Evolutionary conservation across 1,140 invertebrate genomes (phyloP).

Genomic region (Nasonia vitripennis): DNA sequence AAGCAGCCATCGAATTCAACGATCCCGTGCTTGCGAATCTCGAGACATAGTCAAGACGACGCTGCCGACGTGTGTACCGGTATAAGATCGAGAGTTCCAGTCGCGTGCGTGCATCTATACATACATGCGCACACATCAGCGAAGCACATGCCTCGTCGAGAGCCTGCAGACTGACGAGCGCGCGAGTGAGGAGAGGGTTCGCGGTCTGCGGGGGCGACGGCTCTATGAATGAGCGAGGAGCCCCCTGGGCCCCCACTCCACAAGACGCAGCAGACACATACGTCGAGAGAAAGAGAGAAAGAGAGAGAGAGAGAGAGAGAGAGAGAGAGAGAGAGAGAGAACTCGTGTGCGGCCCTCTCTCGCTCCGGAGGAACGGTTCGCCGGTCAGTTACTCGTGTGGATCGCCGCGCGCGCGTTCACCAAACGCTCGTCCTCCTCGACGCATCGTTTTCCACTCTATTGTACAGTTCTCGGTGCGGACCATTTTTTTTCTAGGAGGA

Average conservation of each 20-base stretch:
- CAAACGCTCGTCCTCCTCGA: not conserved
- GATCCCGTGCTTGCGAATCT: not conserved
- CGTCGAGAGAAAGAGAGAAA: too few relatives aligned
- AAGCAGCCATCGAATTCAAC: not conserved
- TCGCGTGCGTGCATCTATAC: not conserved
- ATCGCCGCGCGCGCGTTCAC: constrained; percentile 58
- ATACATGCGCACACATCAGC: not conserved
- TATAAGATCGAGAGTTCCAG: not conserved
- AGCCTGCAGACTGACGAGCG: not conserved
- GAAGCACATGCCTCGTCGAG: not conserved
- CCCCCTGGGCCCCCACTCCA: constrained; percentile 58
- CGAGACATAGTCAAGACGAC: not conserved
- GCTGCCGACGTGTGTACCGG: not conserved
- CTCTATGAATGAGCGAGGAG: constrained; percentile 69
- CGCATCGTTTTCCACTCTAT: not conserved
- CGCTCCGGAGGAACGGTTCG: constrained; percentile 58
- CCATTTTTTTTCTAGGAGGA: not conserved
- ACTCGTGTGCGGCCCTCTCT: constrained; percentile 52
- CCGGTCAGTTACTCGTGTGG: constrained; percentile 69
- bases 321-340: not conserved
- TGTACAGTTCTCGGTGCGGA: not conserved
- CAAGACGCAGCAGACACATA: constrained; percentile 17
- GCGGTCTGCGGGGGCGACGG: constrained; percentile 66
- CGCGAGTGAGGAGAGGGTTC: constrained; percentile 50
- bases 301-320: not conserved